These are phyloP conservation scores for Stigmatopora argus DNA, from an alignment of 2,113 vertebrate species.

Conservation along the genomic window DNA sequence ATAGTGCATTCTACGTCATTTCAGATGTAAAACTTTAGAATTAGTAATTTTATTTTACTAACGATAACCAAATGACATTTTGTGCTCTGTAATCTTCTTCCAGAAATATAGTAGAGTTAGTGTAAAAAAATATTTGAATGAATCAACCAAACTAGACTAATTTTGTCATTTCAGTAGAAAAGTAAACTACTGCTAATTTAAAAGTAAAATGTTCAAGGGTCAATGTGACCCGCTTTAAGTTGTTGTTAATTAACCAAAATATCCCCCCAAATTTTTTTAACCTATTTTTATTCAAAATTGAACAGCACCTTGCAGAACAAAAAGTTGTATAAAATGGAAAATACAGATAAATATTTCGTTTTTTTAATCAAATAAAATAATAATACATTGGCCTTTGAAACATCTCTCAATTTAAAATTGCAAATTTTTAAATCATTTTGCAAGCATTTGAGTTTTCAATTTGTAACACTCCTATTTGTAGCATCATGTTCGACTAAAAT, in stretches of 20 bases:
- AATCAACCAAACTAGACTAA: neutral
- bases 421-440: neutral
- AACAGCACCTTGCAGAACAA: too few relatives aligned
- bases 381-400: too few relatives aligned
- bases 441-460: neutral
- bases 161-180: too few relatives aligned
- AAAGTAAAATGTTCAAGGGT: too few relatives aligned
- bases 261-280: too few relatives aligned
- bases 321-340: too few relatives aligned
- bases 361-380: too few relatives aligned
- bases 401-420: neutral
- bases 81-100: constrained; percentile 50
- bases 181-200: too few relatives aligned
- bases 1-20: neutral
- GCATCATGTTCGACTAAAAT: neutral
- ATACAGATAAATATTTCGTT: too few relatives aligned
- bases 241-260: too few relatives aligned
- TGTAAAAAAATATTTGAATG: neutral
- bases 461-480: neutral
- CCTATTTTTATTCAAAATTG: too few relatives aligned
- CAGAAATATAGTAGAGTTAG: constrained; percentile 50
- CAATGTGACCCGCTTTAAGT: too few relatives aligned
- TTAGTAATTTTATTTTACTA: neutral
- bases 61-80: neutral
- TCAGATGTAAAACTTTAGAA: neutral